Conservation (phyloP, 2,113 vertebrate species). For the Acanthochromis polyacanthus region DNA sequence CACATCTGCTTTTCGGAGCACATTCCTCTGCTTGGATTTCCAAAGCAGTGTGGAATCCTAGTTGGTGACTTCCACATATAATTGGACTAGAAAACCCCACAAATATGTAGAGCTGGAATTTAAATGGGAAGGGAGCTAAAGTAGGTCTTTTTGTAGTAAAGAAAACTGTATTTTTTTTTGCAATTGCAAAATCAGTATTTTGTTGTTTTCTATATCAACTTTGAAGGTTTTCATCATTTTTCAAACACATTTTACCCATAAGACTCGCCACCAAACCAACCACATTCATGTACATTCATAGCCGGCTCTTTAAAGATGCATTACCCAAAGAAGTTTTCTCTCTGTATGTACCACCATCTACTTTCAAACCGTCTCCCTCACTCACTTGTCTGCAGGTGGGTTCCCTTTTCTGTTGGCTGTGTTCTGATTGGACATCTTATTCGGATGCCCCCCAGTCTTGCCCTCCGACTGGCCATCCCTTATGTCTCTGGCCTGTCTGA, state of each 20-base stretch:
- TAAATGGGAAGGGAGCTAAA: neutral
- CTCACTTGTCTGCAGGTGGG: slow-evolving; percentile 79
- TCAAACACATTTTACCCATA: too few species aligned
- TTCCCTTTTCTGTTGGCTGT: slow-evolving; percentile 72
- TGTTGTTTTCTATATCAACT: too few species aligned
- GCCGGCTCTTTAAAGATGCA: too few species aligned
- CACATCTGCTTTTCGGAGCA: neutral
- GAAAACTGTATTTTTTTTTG: neutral
- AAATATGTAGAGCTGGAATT: slow-evolving; percentile 15
- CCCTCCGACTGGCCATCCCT: slow-evolving; percentile 79
- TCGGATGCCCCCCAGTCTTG: slow-evolving; percentile 62
- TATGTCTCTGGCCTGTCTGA: slow-evolving; percentile 74
- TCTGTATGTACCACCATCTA: too few species aligned
- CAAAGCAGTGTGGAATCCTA: neutral
- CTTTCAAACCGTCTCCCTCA: neutral
- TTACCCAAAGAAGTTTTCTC: too few species aligned
- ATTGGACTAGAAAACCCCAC: slow-evolving; percentile 11
- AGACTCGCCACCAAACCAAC: too few species aligned
- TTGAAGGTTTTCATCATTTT: too few species aligned
- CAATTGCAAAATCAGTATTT: neutral
- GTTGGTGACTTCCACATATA: neutral
- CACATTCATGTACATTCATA: too few species aligned
- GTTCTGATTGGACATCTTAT: slow-evolving; percentile 70
- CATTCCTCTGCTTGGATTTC: slow-evolving; percentile 22
- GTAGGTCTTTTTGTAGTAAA: too few species aligned